These are phyloP conservation scores for Anolis sagrei DNA, from an alignment of 2,113 vertebrate species.

Conservation along the genomic window DNA sequence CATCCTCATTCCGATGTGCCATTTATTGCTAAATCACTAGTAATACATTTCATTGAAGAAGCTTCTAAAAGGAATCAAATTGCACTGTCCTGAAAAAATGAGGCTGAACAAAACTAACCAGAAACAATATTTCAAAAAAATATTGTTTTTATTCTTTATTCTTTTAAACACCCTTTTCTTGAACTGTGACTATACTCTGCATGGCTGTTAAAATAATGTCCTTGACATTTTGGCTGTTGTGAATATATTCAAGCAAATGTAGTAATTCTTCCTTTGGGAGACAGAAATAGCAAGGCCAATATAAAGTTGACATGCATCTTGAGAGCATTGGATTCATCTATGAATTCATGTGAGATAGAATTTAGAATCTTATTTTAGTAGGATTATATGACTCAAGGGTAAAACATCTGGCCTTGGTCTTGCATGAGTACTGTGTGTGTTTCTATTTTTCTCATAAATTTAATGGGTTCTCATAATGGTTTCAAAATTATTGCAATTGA, in stretches of 20 bases:
- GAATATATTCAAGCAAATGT: slow-evolving; percentile 25
- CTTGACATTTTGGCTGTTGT: slow-evolving; percentile 29
- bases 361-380: not conserved
- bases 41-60: not conserved
- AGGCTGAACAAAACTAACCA: slow-evolving; percentile 4
- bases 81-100: not conserved
- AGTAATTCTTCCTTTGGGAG: not conserved
- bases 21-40: not conserved
- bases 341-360: not conserved
- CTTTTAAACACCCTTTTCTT: not conserved
- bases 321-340: not conserved
- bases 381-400: not conserved
- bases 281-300: not conserved
- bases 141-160: not conserved
- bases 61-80: not conserved
- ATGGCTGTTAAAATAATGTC: slow-evolving; percentile 12
- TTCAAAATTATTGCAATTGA: slow-evolving; percentile 1
- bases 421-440: not conserved
- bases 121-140: not conserved
- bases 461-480: not conserved
- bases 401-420: not conserved
- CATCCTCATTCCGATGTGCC: not conserved
- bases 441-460: slow-evolving; percentile 1
- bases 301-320: not conserved
- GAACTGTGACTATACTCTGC: not conserved